These are phyloP conservation scores for Pandemis cinnamomeana DNA, from an alignment of 2,888 invertebrate genomes.

Conservation along the genomic window DNA sequence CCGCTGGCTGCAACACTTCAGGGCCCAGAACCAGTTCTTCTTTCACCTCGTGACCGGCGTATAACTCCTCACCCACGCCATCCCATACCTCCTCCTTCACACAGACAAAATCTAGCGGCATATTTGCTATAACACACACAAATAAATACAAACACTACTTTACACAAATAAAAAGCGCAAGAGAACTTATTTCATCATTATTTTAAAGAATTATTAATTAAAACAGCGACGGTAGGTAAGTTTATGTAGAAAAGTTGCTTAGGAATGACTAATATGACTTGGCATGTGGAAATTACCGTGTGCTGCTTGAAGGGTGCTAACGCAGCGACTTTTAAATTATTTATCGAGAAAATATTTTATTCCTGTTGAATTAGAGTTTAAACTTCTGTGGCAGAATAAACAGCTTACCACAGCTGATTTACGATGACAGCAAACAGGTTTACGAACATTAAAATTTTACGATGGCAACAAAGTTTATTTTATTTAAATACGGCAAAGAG, in stretches of 20 bases:
- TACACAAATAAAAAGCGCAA: neutral
- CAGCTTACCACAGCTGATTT: neutral
- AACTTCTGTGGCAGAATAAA: neutral
- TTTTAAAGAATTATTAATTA: neutral
- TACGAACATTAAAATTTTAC: too few relatives aligned
- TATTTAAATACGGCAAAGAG: too few relatives aligned
- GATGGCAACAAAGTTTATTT: too few relatives aligned
- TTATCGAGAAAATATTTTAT: neutral
- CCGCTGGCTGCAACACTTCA: neutral
- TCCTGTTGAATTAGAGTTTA: neutral
- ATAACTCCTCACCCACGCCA: neutral
- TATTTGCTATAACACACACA: neutral
- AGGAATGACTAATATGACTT: neutral
- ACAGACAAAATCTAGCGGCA: neutral
- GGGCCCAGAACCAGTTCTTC: constrained; percentile 7
- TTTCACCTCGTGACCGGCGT: neutral
- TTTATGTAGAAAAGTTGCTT: neutral
- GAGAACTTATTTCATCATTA: neutral
- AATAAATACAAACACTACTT: neutral
- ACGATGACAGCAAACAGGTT: neutral
- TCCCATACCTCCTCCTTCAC: neutral
- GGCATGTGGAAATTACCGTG: neutral
- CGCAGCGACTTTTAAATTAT: neutral
- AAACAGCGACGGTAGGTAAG: neutral
- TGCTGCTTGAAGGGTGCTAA: neutral